A percentile compares a stretch with the other conserved stretches of the same genome.
Evolutionary conservation across 2,113 vertebrate species (phyloP).

Genomic region (Phaethon lepturus): DNA sequence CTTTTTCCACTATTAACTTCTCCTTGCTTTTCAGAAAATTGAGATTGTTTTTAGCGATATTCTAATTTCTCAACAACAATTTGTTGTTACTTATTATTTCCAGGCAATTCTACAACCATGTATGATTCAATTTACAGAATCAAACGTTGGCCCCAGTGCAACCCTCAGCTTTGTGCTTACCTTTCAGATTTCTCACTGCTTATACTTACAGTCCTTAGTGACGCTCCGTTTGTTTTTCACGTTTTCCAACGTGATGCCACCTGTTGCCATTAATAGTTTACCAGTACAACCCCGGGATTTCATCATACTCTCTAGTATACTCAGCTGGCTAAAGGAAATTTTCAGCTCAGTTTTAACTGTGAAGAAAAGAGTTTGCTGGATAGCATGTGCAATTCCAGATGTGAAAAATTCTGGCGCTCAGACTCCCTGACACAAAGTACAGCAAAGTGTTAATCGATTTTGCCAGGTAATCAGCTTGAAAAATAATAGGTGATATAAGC

Average conservation of each 20-base stretch:
- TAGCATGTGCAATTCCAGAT: not conserved
- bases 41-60: not conserved
- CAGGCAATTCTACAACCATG: not conserved
- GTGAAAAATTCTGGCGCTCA: not conserved
- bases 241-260: accelerated
- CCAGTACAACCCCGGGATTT: not conserved
- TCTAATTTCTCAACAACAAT: not conserved
- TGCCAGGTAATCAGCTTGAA: not conserved
- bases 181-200: not conserved
- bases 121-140: not conserved
- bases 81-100: not conserved
- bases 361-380: not conserved
- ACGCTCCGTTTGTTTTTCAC: not conserved
- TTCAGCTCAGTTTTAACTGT: not conserved
- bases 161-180: not conserved
- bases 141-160: not conserved
- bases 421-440: not conserved
- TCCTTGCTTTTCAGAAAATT: not conserved
- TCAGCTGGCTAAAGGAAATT: not conserved
- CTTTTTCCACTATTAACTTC: not conserved
- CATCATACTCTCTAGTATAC: not conserved
- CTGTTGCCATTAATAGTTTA: not conserved
- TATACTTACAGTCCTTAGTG: not conserved
- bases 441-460: constrained; percentile 12
- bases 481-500: not conserved